A percentile compares a stretch with the other conserved stretches of the same genome.
phyloP scores from a whole-genome alignment of 2,797 vertebrate species.

The Halcyon smyrnensis region DNA sequence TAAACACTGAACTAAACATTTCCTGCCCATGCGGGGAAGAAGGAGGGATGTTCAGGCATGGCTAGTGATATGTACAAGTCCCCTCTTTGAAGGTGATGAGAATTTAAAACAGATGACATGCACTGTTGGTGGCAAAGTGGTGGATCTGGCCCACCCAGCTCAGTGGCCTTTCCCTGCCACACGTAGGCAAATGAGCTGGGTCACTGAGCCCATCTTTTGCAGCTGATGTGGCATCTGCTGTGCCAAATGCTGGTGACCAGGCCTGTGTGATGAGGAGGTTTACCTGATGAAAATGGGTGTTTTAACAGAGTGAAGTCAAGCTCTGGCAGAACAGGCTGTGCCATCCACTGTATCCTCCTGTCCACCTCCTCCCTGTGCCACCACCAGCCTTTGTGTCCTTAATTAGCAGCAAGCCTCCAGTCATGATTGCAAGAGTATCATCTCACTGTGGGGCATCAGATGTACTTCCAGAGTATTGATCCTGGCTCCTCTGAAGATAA shows the following conservation, averaged over 20 bases:
- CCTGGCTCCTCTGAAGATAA: background rate
- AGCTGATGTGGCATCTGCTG: background rate
- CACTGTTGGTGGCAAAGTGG: background rate
- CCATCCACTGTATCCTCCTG: background rate
- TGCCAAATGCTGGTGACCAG: rapidly evolving
- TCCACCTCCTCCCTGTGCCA: background rate
- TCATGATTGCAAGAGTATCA: background rate
- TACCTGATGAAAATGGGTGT: background rate
- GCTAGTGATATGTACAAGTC: background rate
- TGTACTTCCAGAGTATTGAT: background rate
- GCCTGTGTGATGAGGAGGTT: background rate
- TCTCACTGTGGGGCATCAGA: background rate
- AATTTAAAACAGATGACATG: background rate
- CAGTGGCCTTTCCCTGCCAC: background rate
- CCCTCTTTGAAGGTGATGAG: background rate
- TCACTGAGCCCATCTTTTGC: background rate
- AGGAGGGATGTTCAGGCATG: background rate
- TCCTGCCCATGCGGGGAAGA: background rate
- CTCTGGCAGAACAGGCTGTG: background rate
- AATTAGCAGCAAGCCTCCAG: background rate
- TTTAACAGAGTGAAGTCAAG: background rate
- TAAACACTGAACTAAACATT: background rate
- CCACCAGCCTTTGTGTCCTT: background rate
- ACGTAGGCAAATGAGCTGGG: background rate
- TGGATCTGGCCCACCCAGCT: background rate